phyloP scores from a whole-genome alignment of 2,888 invertebrate species.

The Drosophila nigricruria region DNA sequence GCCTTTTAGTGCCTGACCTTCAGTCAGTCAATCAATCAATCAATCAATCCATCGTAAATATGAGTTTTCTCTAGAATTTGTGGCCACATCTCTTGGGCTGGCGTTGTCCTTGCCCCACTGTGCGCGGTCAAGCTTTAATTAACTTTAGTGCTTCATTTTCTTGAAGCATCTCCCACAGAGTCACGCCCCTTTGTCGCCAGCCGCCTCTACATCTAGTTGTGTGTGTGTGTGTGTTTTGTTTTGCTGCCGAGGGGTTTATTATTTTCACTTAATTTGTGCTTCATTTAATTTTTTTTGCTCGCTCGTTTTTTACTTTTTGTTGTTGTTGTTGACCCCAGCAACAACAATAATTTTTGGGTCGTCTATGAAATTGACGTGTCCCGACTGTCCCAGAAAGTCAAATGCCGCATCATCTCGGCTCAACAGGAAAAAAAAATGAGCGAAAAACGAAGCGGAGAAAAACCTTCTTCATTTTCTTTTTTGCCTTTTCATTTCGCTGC shows the following conservation, averaged over 20 bases:
- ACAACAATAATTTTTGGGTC: slow-evolving; percentile 33
- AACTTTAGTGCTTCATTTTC: slow-evolving; percentile 20
- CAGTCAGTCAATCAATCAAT: background rate
- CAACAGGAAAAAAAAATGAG: slow-evolving; percentile 21
- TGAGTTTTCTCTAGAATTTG: background rate
- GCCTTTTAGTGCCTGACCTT: too few species aligned
- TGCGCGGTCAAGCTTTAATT: slow-evolving; percentile 49
- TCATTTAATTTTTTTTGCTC: slow-evolving; percentile 45
- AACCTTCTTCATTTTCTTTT: slow-evolving; percentile 21
- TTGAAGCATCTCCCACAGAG: background rate
- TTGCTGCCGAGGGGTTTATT: slow-evolving; percentile 65
- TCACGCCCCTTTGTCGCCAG: slow-evolving; percentile 1
- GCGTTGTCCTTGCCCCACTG: slow-evolving; percentile 20
- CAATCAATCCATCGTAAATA: background rate
- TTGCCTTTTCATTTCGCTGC: slow-evolving; percentile 14
- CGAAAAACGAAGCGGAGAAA: slow-evolving; percentile 13
- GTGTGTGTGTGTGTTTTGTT: slow-evolving; percentile 22
- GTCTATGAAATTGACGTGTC: slow-evolving; percentile 66
- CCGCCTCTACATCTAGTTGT: slow-evolving; percentile 1
- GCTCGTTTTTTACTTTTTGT: slow-evolving; percentile 5
- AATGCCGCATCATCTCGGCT: slow-evolving; percentile 74
- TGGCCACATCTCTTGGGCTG: background rate
- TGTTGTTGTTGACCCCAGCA: slow-evolving; percentile 21
- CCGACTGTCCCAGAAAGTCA: slow-evolving; percentile 59
- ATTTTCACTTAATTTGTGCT: slow-evolving; percentile 77